Conservation (phyloP, 2,113 vertebrate species). For the Setophaga kirtlandii region DNA sequence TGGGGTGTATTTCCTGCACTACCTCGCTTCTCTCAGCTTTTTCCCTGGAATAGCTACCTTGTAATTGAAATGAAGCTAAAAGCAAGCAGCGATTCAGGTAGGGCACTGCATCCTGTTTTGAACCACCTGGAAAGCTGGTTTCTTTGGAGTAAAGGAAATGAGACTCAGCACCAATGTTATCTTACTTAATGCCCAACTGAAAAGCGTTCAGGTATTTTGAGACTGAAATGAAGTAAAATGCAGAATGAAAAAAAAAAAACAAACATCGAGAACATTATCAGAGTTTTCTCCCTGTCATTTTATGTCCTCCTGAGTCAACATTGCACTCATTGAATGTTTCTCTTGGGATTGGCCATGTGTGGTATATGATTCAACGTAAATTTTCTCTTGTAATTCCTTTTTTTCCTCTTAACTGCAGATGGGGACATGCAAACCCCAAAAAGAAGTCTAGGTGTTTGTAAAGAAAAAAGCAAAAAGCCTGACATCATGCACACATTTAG, state of each 20-base stretch:
- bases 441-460: neutral
- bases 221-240: neutral
- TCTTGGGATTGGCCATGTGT: neutral
- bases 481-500: neutral
- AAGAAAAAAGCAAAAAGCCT: neutral
- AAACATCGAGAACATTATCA: rapidly evolving
- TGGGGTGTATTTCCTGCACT: neutral
- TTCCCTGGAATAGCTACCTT: neutral
- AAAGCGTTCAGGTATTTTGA: neutral
- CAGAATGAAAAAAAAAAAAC: neutral
- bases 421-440: neutral
- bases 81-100: neutral
- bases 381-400: neutral
- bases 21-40: neutral
- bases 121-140: neutral
- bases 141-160: neutral
- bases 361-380: neutral
- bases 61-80: neutral
- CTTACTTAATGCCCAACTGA: neutral
- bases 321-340: neutral
- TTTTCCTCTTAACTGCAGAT: neutral
- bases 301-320: neutral
- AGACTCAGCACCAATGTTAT: neutral
- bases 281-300: neutral
- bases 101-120: neutral